Percentiles rank a stretch among this genome's conserved stretches.
These are phyloP conservation scores for Spilarctia lutea DNA, from an alignment of 2,888 invertebrate species.

Conservation along the genomic window DNA sequence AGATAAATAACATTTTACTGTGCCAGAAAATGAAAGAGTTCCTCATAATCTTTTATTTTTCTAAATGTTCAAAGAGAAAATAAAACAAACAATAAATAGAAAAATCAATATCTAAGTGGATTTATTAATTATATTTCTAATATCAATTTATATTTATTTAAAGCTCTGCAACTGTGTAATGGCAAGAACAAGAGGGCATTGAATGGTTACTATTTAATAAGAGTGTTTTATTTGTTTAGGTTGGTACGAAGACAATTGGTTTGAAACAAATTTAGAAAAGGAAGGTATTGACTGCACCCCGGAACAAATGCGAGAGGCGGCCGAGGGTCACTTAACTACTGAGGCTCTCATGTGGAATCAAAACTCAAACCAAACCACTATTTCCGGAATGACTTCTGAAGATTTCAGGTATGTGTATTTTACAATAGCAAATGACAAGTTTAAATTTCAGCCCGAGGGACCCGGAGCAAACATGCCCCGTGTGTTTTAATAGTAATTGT, in stretches of 20 bases:
- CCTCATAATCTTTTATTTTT: too few species aligned
- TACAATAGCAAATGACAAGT: not conserved
- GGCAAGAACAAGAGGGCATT: too few species aligned
- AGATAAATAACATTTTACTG: too few species aligned
- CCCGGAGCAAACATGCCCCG: too few species aligned
- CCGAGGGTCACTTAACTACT: constrained; percentile 99
- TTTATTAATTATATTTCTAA: not conserved
- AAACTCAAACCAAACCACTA: constrained; percentile 95
- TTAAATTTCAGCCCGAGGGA: not conserved
- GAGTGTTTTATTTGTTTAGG: constrained; percentile 78
- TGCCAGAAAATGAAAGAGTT: too few species aligned
- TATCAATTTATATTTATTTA: too few species aligned
- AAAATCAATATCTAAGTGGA: too few species aligned
- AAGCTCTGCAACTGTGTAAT: too few species aligned
- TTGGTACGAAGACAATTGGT: constrained; percentile 99
- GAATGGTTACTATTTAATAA: not conserved
- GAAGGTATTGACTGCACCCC: constrained; percentile 97
- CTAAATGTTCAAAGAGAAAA: too few species aligned
- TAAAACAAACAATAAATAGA: too few species aligned
- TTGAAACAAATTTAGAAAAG: constrained; percentile 93
- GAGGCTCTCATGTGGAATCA: constrained; percentile 99
- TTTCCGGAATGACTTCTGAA: constrained; percentile 98
- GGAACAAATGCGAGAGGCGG: constrained; percentile 97
- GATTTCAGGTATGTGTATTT: constrained; percentile 89
- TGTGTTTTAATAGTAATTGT: too few species aligned